Conservation (phyloP, 2,888 invertebrate genomes). For the Drosophila buzzatii region DNA sequence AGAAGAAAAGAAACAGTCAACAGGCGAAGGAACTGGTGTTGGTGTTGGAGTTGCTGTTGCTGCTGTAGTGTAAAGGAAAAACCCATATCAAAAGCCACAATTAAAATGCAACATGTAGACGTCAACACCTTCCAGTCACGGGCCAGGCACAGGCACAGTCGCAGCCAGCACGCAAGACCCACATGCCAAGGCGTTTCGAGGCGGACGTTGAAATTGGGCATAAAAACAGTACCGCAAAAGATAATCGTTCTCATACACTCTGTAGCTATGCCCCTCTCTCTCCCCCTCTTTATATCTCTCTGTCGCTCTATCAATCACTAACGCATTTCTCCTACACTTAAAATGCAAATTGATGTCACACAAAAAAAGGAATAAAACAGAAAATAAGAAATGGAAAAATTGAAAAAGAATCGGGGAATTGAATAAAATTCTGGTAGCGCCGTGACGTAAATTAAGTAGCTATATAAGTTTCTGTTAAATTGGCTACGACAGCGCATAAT, state of each 20-base stretch:
- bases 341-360: conserved; percentile 70
- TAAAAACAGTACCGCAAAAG: conserved; percentile 73
- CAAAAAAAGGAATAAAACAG: neutral
- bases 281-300: conserved; percentile 4
- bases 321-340: conserved; percentile 70
- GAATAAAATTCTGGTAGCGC: conserved; percentile 71
- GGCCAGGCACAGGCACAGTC: conserved; percentile 41
- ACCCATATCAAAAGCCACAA: conserved; percentile 67
- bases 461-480: conserved; percentile 76
- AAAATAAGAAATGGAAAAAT: conserved; percentile 7
- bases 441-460: conserved; percentile 79
- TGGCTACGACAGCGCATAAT: conserved; percentile 75
- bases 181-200: conserved; percentile 74
- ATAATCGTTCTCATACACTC: conserved; percentile 63
- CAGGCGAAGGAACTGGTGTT: conserved; percentile 10
- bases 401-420: conserved; percentile 33
- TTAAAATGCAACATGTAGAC: conserved; percentile 80
- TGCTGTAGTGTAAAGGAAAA: conserved; percentile 31
- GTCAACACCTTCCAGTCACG: conserved; percentile 73
- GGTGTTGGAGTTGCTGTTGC: neutral
- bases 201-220: conserved; percentile 78
- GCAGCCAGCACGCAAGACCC: conserved; percentile 29
- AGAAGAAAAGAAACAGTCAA: conserved; percentile 30
- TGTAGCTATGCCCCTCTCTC: neutral
- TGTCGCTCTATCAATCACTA: conserved; percentile 61